Evolutionary conservation across 2,888 invertebrate species (phyloP).

Genomic region (Anticlea derivata): DNA sequence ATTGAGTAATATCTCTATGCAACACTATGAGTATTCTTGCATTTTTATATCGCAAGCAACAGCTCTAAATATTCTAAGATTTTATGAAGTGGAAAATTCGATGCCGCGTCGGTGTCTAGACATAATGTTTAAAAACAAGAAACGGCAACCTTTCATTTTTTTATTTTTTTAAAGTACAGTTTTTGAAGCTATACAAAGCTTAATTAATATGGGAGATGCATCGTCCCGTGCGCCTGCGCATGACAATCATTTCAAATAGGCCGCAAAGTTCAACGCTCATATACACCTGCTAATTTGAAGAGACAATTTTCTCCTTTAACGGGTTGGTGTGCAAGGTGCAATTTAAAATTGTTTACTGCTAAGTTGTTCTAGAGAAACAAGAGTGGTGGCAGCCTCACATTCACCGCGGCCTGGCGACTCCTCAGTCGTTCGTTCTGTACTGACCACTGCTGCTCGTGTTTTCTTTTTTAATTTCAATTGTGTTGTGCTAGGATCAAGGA

Average conservation of each 20-base stretch:
- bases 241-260: slow-evolving; percentile 67
- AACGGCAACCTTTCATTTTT: background rate
- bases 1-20: slow-evolving; percentile 3
- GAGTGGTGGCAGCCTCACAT: slow-evolving; percentile 74
- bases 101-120: no score
- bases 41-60: no score
- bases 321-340: slow-evolving; percentile 52
- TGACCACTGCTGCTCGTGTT: slow-evolving; percentile 27
- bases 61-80: background rate
- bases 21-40: background rate
- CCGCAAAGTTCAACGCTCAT: slow-evolving; percentile 79
- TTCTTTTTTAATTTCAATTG: slow-evolving; percentile 46
- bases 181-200: slow-evolving; percentile 38
- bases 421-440: slow-evolving; percentile 63
- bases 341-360: slow-evolving; percentile 52
- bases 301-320: slow-evolving; percentile 49
- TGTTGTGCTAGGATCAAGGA: slow-evolving; percentile 62
- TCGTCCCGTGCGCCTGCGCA: slow-evolving; percentile 49
- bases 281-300: slow-evolving; percentile 61
- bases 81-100: no score
- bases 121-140: no score
- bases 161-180: slow-evolving; percentile 33
- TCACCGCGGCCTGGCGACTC: slow-evolving; percentile 72
- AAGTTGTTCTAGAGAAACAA: slow-evolving; percentile 57
- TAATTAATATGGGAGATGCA: slow-evolving; percentile 60